A percentile compares a stretch with the other conserved stretches of the same genome.
Conservation (phyloP, 2,113 vertebrate species). For the Phoenicopterus ruber region DNA sequence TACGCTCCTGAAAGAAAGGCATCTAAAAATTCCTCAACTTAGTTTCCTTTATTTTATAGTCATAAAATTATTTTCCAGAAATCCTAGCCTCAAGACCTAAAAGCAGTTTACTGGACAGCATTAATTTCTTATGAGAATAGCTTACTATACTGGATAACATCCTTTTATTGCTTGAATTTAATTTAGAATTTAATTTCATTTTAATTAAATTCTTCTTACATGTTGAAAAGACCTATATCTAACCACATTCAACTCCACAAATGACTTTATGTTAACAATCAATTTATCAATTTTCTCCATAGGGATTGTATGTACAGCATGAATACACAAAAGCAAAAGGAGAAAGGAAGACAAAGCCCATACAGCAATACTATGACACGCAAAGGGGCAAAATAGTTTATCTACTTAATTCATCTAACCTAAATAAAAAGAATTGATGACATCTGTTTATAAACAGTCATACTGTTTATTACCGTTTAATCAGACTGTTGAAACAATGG, state of each 20-base stretch:
- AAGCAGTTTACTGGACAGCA: slow-evolving; percentile 26
- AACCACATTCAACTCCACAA: slow-evolving; percentile 23
- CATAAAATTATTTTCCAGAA: not conserved
- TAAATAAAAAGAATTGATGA: not conserved
- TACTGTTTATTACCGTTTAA: not conserved
- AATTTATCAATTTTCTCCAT: not conserved
- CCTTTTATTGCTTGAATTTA: slow-evolving; percentile 41
- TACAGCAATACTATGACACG: not conserved
- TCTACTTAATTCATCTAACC: not conserved
- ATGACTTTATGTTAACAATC: slow-evolving; percentile 21
- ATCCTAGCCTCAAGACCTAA: slow-evolving; percentile 23
- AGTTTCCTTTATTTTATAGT: not conserved
- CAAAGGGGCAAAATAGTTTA: not conserved
- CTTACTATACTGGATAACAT: slow-evolving; percentile 1
- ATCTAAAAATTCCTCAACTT: not conserved
- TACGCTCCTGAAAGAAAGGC: not conserved
- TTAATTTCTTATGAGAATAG: slow-evolving; percentile 31
- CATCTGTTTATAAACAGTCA: not conserved
- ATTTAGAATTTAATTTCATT: slow-evolving; percentile 50
- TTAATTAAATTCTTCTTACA: slow-evolving; percentile 50
- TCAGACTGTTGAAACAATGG: not conserved
- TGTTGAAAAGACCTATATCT: slow-evolving; percentile 16
- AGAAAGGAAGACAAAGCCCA: not conserved
- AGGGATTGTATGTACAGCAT: not conserved
- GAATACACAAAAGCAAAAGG: slow-evolving; percentile 2